These are phyloP conservation scores for Stegodyphus dumicola DNA, from an alignment of 1,140 invertebrate genomes.

Conservation along the genomic window DNA sequence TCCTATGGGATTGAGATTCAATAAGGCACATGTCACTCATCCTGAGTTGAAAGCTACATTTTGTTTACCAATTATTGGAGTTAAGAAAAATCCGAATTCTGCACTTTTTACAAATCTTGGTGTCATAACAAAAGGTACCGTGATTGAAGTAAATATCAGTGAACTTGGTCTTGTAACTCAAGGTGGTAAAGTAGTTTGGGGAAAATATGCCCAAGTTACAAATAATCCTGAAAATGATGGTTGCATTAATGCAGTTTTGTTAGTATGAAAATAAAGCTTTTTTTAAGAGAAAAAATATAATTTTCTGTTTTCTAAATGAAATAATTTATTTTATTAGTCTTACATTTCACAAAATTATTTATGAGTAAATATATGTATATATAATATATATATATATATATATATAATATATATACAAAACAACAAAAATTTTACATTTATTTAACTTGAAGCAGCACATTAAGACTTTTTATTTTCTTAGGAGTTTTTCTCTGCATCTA, in stretches of 20 bases:
- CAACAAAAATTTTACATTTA: too few relatives aligned
- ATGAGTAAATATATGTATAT: too few relatives aligned
- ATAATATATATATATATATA: too few relatives aligned
- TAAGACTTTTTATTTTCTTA: too few relatives aligned
- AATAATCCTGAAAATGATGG: conserved; percentile 99
- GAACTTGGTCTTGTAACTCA: conserved; percentile 99
- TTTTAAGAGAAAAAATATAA: background rate
- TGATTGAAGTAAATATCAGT: conserved; percentile 98
- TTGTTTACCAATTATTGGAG: conserved; percentile 96
- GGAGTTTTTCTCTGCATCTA: too few relatives aligned
- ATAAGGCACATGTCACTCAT: conserved; percentile 98
- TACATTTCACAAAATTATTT: too few relatives aligned
- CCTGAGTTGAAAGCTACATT: conserved; percentile 99
- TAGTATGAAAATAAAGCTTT: conserved; percentile 79
- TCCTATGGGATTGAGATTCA: conserved; percentile 96
- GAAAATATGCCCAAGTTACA: conserved; percentile 99
- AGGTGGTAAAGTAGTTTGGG: conserved; percentile 99
- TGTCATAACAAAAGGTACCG: conserved; percentile 98
- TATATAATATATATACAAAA: too few relatives aligned
- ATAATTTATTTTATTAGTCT: too few relatives aligned
- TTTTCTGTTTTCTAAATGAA: background rate
- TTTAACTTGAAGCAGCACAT: too few relatives aligned
- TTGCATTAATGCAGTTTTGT: conserved; percentile 97
- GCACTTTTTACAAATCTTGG: conserved; percentile 96
- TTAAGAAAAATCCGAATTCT: conserved; percentile 99